Evolutionary conservation across 2,888 invertebrate species (phyloP).

Genomic region (Pyralis farinalis): DNA sequence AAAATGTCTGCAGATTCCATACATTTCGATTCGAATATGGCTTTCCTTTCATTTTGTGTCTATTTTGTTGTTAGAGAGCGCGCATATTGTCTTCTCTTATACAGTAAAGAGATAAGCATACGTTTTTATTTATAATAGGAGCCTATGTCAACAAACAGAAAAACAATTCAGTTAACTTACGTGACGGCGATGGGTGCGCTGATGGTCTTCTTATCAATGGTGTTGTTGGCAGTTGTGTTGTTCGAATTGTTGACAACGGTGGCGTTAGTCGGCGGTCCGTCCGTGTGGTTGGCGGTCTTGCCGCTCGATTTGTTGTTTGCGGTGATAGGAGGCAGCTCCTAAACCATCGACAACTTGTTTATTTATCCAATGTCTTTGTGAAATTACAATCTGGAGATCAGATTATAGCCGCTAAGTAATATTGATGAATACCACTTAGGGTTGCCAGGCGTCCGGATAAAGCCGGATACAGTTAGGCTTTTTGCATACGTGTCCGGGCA

Average conservation of each 20-base stretch:
- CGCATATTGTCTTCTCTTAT: too few relatives aligned
- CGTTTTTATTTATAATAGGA: too few relatives aligned
- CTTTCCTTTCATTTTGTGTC: too few relatives aligned
- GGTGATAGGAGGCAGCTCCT: constrained; percentile 73
- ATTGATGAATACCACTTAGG: background rate
- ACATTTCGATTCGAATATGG: too few relatives aligned
- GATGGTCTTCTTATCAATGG: constrained; percentile 72
- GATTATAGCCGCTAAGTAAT: background rate
- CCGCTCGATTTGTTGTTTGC: constrained; percentile 54
- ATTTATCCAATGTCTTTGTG: constrained; percentile 1
- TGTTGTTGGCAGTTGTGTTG: constrained; percentile 51
- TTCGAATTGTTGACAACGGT: constrained; percentile 39
- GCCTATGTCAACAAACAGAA: too few relatives aligned
- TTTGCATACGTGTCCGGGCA: too few relatives aligned
- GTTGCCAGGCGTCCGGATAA: too few relatives aligned
- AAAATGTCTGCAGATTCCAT: too few relatives aligned
- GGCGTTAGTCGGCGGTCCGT: constrained; percentile 30
- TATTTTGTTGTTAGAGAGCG: too few relatives aligned
- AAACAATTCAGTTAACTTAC: constrained; percentile 39
- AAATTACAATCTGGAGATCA: constrained; percentile 2
- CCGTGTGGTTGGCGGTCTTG: constrained; percentile 47
- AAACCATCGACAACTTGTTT: constrained; percentile 19
- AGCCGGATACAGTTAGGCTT: too few relatives aligned
- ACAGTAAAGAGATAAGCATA: too few relatives aligned
- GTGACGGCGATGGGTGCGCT: constrained; percentile 77